Evolutionary conservation across 2,888 invertebrate species (phyloP), one percentile per base, ranked within the genome.

Genomic region (Strigamia transsilvanica): DNA sequence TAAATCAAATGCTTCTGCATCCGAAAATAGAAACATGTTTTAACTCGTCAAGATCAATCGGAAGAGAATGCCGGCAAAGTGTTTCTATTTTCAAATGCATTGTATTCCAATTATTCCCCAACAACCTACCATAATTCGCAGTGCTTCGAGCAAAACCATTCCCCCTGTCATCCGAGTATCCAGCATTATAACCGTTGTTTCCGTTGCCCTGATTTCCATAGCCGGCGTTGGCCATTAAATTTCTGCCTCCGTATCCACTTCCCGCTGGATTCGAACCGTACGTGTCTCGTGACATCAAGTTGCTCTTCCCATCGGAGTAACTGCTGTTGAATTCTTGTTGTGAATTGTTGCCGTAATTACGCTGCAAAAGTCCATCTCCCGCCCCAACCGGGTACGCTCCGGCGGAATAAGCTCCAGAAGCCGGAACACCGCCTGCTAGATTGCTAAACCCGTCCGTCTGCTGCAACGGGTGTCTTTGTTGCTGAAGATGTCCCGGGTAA

Each of bases 401-500:
- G n/a, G 18, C 56, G n/a, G 32, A n/a, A n/a, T 73, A 73, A 15
- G 56, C 56, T 9, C 56, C 56, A 56, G 18, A 15, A 9, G 18
- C 21, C 4, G 56, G 56, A 18, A 18, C 56, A 56, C 56, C 18
- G n/a, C 56, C 56, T 9, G 56, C 18, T 56, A 56, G n/a, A 73
- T 73, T 73, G 15, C n/a, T 73, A 27, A 32, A 73, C 12, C 32
- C 32, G n/a, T 73, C 73, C 1, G 73, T 13, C 23, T 21, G 61
- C 18, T 73, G 73, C 27, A 32, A 73, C 7, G 73, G 73, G 13
- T 73, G 27, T 73, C 73, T 12, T 73, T 23, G 73, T 73, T 73
- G 73, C 73, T 73, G 73, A 13, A 73, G 27, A 27, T 73, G 73
- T 9, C 73, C 73, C 12, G 73, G 73, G 7, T 73, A 73, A 73